Percentiles rank a stretch among this genome's conserved stretches.
phyloP scores from a whole-genome alignment of 2,888 invertebrate species.

The Amitus sp. region DNA sequence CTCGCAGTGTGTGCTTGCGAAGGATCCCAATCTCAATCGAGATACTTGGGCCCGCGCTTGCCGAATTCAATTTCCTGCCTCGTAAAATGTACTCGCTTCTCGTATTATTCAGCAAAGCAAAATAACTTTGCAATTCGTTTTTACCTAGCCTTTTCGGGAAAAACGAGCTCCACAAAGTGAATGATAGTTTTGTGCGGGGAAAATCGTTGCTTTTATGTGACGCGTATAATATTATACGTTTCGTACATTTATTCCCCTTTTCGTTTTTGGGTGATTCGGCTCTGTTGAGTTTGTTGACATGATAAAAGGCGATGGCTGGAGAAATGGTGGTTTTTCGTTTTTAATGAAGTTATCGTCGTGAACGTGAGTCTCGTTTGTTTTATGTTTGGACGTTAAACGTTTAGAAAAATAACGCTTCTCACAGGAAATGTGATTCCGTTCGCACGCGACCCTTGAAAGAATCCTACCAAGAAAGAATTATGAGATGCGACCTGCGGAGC shows the following conservation, averaged over 20 bases:
- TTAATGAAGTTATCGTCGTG: not conserved
- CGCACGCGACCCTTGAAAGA: constrained; percentile 20
- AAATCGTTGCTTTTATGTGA: too few species aligned
- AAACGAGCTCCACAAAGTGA: too few species aligned
- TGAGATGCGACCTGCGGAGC: constrained; percentile 16
- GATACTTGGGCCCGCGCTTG: constrained; percentile 10
- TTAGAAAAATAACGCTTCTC: constrained; percentile 23
- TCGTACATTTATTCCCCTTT: not conserved
- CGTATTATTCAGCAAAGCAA: not conserved
- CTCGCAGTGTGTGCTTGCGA: constrained; percentile 23
- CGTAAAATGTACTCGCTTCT: not conserved
- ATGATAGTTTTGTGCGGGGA: too few species aligned
- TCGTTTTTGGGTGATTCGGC: not conserved
- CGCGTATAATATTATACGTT: too few species aligned
- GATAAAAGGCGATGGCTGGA: too few species aligned
- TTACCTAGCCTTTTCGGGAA: too few species aligned
- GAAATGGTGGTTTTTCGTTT: not conserved
- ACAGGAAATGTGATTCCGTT: constrained; percentile 11
- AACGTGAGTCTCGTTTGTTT: constrained; percentile 17
- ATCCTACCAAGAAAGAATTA: constrained; percentile 28
- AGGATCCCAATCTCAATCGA: constrained; percentile 22
- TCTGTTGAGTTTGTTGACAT: too few species aligned
- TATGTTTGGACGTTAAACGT: constrained; percentile 25
- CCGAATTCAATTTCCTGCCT: constrained; percentile 31
- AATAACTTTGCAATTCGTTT: too few species aligned